phyloP scores from a whole-genome alignment of 2,888 invertebrate genomes.

The Andrena praecox region DNA sequence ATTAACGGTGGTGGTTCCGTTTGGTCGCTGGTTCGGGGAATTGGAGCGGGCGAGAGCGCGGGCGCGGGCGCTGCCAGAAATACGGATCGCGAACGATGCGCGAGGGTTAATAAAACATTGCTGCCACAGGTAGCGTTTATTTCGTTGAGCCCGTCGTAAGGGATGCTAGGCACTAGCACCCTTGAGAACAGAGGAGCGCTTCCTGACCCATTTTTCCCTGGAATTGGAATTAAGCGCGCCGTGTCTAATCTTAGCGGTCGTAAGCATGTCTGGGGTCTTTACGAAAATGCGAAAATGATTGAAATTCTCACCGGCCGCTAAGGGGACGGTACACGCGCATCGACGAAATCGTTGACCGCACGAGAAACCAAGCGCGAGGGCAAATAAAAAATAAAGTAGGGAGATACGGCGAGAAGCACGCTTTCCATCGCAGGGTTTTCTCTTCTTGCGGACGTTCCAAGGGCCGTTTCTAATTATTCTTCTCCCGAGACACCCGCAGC shows the following conservation, averaged over 20 bases:
- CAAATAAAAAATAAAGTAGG: background rate
- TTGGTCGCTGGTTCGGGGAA: constrained; percentile 8
- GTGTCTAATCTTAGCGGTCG: no score
- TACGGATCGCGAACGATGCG: background rate
- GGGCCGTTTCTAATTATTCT: constrained; percentile 73
- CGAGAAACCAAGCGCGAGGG: background rate
- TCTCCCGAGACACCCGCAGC: constrained; percentile 72
- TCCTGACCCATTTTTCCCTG: no score
- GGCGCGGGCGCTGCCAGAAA: constrained; percentile 12
- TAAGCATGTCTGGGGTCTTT: no score
- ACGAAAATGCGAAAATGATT: no score
- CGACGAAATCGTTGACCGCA: constrained; percentile 7
- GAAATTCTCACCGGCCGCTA: no score
- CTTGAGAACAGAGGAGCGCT: no score
- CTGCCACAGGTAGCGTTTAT: background rate
- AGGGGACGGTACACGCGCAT: background rate
- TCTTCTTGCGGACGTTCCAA: constrained; percentile 55
- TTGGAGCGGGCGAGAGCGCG: background rate
- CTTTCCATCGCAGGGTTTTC: constrained; percentile 51
- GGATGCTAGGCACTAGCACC: no score
- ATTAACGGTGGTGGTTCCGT: constrained; percentile 11
- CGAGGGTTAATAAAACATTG: constrained; percentile 40
- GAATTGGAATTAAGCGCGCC: no score
- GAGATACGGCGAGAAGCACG: background rate
- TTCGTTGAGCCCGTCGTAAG: background rate